phyloP scores from a whole-genome alignment of 2,888 invertebrate genomes.

The Phymatocera aterrima region DNA sequence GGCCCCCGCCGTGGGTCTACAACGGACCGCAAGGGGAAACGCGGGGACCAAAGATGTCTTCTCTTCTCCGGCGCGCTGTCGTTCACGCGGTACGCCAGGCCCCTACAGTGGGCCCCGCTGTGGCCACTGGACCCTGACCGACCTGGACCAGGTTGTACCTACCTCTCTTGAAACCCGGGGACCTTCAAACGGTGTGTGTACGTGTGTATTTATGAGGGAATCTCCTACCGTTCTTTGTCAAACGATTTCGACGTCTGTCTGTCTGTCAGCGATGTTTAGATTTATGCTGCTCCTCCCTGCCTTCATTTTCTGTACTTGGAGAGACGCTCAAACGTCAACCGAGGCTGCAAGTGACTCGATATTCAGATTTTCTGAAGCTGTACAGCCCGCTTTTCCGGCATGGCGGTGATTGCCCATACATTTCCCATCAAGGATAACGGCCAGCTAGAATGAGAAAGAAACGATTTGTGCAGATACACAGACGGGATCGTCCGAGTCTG shows the following conservation, averaged over 20 bases:
- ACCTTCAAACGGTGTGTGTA: background rate
- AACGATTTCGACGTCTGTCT: slow-evolving; percentile 33
- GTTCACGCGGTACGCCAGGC: slow-evolving; percentile 30
- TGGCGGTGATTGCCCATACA: too few relatives aligned
- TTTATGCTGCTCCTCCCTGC: slow-evolving; percentile 20
- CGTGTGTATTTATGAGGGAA: slow-evolving; percentile 15
- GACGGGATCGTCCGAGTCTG: background rate
- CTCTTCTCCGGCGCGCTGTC: slow-evolving; percentile 13
- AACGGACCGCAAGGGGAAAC: slow-evolving; percentile 45
- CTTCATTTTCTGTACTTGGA: background rate
- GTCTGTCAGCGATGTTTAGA: slow-evolving; percentile 39
- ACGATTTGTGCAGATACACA: background rate
- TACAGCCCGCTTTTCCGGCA: too few relatives aligned
- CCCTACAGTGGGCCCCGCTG: slow-evolving; percentile 40
- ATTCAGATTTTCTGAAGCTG: background rate
- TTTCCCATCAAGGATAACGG: too few relatives aligned
- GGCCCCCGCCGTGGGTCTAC: slow-evolving; percentile 54
- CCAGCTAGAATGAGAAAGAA: background rate
- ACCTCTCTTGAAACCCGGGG: slow-evolving; percentile 22
- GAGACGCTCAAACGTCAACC: background rate
- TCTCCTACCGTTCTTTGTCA: slow-evolving; percentile 43
- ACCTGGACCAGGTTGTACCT: slow-evolving; percentile 25
- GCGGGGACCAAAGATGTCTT: slow-evolving; percentile 34
- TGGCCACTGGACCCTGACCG: slow-evolving; percentile 43
- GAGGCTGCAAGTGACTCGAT: background rate